phyloP scores from a whole-genome alignment of 2,797 vertebrate species.

The Enteromius trimaculatus region DNA sequence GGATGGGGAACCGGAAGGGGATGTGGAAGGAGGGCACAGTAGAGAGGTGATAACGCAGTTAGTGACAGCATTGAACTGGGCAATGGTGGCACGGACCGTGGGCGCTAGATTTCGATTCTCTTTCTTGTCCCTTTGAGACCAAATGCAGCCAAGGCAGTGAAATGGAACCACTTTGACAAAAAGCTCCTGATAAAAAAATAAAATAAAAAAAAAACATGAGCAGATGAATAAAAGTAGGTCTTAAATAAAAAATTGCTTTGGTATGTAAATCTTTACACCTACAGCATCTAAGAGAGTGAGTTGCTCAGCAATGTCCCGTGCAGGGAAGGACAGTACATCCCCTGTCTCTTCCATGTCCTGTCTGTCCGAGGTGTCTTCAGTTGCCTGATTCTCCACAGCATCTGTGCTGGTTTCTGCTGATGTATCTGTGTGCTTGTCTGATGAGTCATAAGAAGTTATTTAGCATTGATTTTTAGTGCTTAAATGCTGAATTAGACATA shows the following conservation, averaged over 20 bases:
- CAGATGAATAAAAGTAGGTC: neutral
- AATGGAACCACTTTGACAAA: constrained; percentile 82
- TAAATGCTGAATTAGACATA: neutral
- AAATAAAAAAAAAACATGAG: neutral
- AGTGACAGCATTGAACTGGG: constrained; percentile 88
- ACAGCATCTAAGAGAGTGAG: constrained; percentile 86
- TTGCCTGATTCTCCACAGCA: constrained; percentile 7
- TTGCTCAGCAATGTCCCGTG: constrained; percentile 83
- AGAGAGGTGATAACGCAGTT: constrained; percentile 87
- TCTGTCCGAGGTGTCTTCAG: constrained; percentile 27
- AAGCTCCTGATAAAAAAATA: constrained; percentile 76
- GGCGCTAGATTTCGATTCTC: constrained; percentile 78
- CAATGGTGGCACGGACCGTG: constrained; percentile 86
- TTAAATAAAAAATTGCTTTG: neutral
- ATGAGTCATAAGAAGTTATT: neutral
- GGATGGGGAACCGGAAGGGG: constrained; percentile 62
- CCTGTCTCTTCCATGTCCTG: constrained; percentile 53
- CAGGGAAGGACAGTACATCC: constrained; percentile 77
- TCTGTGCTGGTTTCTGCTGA: constrained; percentile 4
- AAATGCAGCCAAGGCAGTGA: constrained; percentile 89
- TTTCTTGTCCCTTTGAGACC: constrained; percentile 91
- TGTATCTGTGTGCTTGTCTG: constrained; percentile 24
- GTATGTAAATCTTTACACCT: constrained; percentile 58
- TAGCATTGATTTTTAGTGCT: neutral
- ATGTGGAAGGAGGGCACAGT: constrained; percentile 69